Evolutionary conservation across 1,140 invertebrate genomes (phyloP).

Genomic region (Tetramorium alpestre): DNA sequence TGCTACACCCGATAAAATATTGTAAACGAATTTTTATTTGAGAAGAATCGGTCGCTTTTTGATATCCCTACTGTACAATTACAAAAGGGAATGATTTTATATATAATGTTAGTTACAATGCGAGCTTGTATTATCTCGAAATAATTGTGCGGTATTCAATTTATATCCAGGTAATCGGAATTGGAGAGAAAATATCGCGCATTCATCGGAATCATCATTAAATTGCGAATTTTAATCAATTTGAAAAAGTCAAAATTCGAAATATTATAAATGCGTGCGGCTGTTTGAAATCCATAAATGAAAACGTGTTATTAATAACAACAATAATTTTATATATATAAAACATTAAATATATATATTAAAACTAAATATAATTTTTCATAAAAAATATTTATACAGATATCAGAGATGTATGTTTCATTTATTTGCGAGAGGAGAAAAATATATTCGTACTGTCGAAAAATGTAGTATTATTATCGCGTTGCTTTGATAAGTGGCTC

Average conservation of each 20-base stretch:
- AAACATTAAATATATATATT: neutral
- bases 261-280: neutral
- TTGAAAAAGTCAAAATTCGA: neutral
- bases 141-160: conserved; percentile 17
- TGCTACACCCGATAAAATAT: conserved; percentile 16
- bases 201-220: conserved; percentile 4
- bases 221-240: neutral
- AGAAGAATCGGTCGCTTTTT: conserved; percentile 44
- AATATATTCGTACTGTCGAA: neutral
- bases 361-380: neutral
- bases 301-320: conserved; percentile 6
- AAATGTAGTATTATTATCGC: conserved; percentile 10
- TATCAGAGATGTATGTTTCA: neutral
- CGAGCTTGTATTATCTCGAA: neutral
- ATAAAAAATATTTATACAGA: neutral
- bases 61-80: neutral
- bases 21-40: conserved; percentile 45
- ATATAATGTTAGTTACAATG: neutral
- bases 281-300: neutral
- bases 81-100: conserved; percentile 21
- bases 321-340: neutral
- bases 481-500: conserved; percentile 7
- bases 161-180: neutral
- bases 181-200: conserved; percentile 1
- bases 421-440: neutral